These are phyloP conservation scores for Aphrocallistes beatrix DNA, from an alignment of 37 sponge, comb jelly and placozoan genomes.

Conservation along the genomic window DNA sequence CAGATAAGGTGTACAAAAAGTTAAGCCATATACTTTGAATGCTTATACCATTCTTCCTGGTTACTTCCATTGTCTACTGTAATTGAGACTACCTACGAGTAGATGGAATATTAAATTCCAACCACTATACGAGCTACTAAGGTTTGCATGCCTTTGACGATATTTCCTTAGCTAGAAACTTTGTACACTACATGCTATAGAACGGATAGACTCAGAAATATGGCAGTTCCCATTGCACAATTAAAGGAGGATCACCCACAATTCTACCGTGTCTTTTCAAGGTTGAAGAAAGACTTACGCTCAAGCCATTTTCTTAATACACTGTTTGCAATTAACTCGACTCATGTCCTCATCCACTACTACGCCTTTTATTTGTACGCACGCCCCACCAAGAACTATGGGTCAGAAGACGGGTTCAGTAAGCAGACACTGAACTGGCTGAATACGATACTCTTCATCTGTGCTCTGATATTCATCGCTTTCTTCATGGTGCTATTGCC, in stretches of 20 bases:
- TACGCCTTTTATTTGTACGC: neutral
- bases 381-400: neutral
- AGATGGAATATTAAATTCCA: no score
- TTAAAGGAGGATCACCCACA: neutral
- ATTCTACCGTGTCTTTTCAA: neutral
- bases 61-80: no score
- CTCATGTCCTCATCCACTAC: constrained; percentile 6
- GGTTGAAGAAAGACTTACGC: neutral
- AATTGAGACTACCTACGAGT: no score
- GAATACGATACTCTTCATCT: neutral
- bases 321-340: neutral
- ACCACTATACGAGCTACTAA: no score
- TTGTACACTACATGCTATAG: no score
- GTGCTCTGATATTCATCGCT: neutral
- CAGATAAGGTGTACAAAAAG: no score
- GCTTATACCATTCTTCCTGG: no score
- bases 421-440: constrained; percentile 16
- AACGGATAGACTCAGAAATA: no score
- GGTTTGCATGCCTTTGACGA: no score
- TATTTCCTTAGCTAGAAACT: no score
- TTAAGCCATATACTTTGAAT: no score
- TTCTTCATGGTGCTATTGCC: neutral
- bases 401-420: neutral
- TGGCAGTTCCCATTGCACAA: neutral
- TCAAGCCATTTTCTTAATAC: neutral